Conservation (phyloP, 2,797 vertebrate genomes). For the Scolopax rusticola region DNA sequence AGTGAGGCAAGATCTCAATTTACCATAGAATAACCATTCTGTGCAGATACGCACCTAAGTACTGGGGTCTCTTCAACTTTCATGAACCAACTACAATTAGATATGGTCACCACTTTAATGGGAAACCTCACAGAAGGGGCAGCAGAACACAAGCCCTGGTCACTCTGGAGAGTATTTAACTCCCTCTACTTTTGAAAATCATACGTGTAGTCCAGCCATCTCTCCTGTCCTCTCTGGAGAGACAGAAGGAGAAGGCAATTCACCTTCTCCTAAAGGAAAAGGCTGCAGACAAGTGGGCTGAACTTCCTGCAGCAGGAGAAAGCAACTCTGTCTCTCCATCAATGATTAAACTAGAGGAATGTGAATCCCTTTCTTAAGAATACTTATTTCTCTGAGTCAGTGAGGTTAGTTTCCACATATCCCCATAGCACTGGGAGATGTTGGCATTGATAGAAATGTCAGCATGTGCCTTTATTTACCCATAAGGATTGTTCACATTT, state of each 20-base stretch:
- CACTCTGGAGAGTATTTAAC: background rate
- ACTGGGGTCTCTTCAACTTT: background rate
- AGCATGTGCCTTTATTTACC: background rate
- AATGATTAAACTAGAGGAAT: background rate
- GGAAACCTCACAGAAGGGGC: background rate
- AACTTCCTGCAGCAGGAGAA: background rate
- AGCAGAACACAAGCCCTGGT: background rate
- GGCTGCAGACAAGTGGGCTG: background rate
- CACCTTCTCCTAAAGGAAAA: background rate
- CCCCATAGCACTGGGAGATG: background rate
- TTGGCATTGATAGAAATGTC: background rate
- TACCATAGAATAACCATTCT: background rate
- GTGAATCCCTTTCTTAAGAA: background rate
- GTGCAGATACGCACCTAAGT: background rate
- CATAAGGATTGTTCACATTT: background rate
- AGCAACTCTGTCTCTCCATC: background rate
- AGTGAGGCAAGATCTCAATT: background rate
- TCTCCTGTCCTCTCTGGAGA: background rate
- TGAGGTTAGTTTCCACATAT: background rate
- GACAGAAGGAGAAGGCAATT: background rate
- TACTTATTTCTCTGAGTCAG: background rate
- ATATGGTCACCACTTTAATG: background rate
- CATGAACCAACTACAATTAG: background rate
- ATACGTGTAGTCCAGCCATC: rapidly evolving
- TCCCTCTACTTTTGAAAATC: background rate